Evolutionary conservation across 2,888 invertebrate genomes (phyloP).

Genomic region (Hyposoter dolosus): DNA sequence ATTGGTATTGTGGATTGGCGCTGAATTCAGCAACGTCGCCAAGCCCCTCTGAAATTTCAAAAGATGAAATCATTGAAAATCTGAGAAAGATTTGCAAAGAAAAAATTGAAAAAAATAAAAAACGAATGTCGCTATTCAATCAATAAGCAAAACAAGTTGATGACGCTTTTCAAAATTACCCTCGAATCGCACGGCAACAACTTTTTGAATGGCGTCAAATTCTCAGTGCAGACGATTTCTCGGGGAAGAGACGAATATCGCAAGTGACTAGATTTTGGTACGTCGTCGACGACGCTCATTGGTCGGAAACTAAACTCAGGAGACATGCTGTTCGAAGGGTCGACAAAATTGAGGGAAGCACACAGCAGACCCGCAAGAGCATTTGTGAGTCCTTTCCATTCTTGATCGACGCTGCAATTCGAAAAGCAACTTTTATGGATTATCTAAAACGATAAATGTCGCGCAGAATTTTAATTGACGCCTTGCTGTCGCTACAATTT

Average conservation of each 20-base stretch:
- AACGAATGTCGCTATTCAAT: no score
- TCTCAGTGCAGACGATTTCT: conserved; percentile 99
- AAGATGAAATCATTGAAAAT: background rate
- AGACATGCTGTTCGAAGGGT: conserved; percentile 92
- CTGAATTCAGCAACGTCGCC: conserved; percentile 94
- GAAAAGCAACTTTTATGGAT: background rate
- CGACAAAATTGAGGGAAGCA: conserved; percentile 97
- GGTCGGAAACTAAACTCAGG: conserved; percentile 95
- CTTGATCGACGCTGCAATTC: conserved; percentile 89
- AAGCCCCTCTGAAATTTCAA: conserved; percentile 89
- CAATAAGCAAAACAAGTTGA: background rate
- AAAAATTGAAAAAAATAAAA: no score
- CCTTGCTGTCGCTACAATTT: background rate
- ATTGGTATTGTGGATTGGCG: conserved; percentile 95
- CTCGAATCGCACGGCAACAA: conserved; percentile 97
- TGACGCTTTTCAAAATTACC: conserved; percentile 78
- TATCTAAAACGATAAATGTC: background rate
- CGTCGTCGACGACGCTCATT: conserved; percentile 86
- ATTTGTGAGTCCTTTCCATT: conserved; percentile 96
- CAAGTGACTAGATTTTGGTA: conserved; percentile 86
- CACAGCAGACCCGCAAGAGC: conserved; percentile 98
- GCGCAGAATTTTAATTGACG: background rate
- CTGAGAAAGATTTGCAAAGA: no score
- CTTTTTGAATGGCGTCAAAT: conserved; percentile 99
- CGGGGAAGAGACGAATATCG: conserved; percentile 96